A percentile compares a stretch with the other conserved stretches of the same genome.
Evolutionary conservation across 1,140 invertebrate species (phyloP).

Genomic region (Asbolus verrucosus): DNA sequence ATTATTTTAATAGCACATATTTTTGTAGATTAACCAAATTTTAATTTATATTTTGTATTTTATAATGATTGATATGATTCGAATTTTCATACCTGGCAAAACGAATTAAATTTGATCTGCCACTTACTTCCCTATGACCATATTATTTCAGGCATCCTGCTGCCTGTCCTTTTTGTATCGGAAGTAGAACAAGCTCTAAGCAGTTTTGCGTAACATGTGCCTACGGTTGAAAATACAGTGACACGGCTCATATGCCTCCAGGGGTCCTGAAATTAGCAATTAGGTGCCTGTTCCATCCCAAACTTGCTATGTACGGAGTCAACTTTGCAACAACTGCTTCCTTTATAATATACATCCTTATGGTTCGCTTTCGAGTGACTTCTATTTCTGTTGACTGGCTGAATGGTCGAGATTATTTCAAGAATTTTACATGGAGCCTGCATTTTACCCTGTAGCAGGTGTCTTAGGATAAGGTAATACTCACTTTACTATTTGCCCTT

Average conservation of each 20-base stretch:
- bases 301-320: constrained; percentile 43
- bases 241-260: constrained; percentile 44
- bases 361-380: background rate
- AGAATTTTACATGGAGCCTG: constrained; percentile 14
- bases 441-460: constrained; percentile 29
- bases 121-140: too few species aligned
- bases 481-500: constrained; percentile 17
- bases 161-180: background rate
- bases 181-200: background rate
- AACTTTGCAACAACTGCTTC: constrained; percentile 45
- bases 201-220: constrained; percentile 10
- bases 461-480: constrained; percentile 23
- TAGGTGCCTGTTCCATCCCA: constrained; percentile 52
- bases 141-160: background rate
- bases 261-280: constrained; percentile 53
- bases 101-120: background rate
- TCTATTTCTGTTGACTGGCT: too few species aligned
- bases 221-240: constrained; percentile 21
- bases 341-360: constrained; percentile 30
- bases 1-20: too few species aligned
- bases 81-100: too few species aligned
- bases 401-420: background rate
- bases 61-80: too few species aligned
- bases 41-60: too few species aligned
- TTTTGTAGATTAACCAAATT: too few species aligned